Percentiles rank a stretch among this genome's conserved stretches.
phyloP scores from a whole-genome alignment of 2,888 invertebrate species.

The Macrosoma leucophasiata region DNA sequence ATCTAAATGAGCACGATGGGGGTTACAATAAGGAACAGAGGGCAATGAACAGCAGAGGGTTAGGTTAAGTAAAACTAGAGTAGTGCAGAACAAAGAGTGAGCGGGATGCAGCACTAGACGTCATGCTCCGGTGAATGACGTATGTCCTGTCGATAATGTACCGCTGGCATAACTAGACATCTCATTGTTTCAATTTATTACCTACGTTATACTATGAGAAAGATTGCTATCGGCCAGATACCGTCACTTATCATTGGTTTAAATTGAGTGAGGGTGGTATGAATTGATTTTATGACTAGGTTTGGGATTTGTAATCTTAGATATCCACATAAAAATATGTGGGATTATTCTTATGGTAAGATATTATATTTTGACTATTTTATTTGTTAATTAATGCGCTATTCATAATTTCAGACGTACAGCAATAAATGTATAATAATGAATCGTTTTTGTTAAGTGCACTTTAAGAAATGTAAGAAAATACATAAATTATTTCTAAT shows the following conservation, averaged over 20 bases:
- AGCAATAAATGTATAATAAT: neutral
- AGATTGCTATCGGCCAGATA: slow-evolving; percentile 26
- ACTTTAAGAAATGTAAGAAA: slow-evolving; percentile 6
- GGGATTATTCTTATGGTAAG: too few relatives aligned
- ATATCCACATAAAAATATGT: too few relatives aligned
- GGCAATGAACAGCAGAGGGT: slow-evolving; percentile 23
- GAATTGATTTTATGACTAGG: too few relatives aligned
- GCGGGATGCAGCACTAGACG: slow-evolving; percentile 42
- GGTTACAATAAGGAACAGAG: slow-evolving; percentile 13
- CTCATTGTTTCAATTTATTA: slow-evolving; percentile 37
- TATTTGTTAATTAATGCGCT: neutral
- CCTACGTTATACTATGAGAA: slow-evolving; percentile 23
- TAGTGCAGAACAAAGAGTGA: slow-evolving; percentile 35
- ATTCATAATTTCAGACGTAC: neutral
- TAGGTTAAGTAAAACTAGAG: slow-evolving; percentile 35
- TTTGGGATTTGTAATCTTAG: too few relatives aligned
- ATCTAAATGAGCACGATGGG: slow-evolving; percentile 10
- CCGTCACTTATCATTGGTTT: slow-evolving; percentile 20
- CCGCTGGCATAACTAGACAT: slow-evolving; percentile 30
- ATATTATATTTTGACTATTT: neutral
- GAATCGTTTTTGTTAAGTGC: too few relatives aligned
- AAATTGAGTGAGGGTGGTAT: slow-evolving; percentile 14
- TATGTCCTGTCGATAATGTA: slow-evolving; percentile 47
- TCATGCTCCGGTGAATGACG: slow-evolving; percentile 55
- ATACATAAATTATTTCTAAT: slow-evolving; percentile 43